Evolutionary conservation across 92 coral and sea anemone genomes (phyloP), one percentile per base, ranked within the genome.

Genomic region (Palythoa grandis): DNA sequence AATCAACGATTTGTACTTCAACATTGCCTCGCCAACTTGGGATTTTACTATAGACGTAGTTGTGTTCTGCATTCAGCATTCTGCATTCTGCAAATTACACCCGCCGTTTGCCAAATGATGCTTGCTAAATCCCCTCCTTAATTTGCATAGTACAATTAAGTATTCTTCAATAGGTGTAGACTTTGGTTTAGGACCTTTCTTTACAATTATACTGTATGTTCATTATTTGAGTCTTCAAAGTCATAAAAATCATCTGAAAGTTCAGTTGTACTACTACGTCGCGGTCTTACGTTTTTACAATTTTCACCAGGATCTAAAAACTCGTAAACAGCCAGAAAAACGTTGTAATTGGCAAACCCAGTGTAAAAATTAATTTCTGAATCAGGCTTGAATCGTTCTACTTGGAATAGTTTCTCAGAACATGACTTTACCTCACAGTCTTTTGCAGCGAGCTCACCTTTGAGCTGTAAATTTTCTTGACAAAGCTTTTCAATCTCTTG

Each of bases 121-220:
- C n/a, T n/a, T n/a, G n/a, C n/a, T n/a, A n/a, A n/a, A 74, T 22
- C 79, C 79, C 48, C 79, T 74, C 7, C 79, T 24, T 39, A 74
- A 24, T 23, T 53, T 43, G 52, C 47, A 40, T 0, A 29, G 60
- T 43, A 74, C 79, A 74, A 29, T 74, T 16, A 74, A 82, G 78
- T 37, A 65, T 77, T 87, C 89, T 38, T 17, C 69, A 43, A 38
- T 24, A 69, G 76, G 52, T 77, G 60, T 76, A 40, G 61, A 75
- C 84, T 75, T 76, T 61, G 66, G 20, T 35, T 61, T 69, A 54
- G 52, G 74, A 70, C 88, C 88, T 72, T 84, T 84, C 71, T 72
- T 84, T 54, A 78, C 80, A 22, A 70, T 60, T 63, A 67, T 76
- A 37, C n/a, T n/a, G n/a, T n/a, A n/a, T 35, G 56, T 29, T 61